phyloP scores from a whole-genome alignment of 2,113 vertebrate genomes.

The Xiphophorus maculatus region DNA sequence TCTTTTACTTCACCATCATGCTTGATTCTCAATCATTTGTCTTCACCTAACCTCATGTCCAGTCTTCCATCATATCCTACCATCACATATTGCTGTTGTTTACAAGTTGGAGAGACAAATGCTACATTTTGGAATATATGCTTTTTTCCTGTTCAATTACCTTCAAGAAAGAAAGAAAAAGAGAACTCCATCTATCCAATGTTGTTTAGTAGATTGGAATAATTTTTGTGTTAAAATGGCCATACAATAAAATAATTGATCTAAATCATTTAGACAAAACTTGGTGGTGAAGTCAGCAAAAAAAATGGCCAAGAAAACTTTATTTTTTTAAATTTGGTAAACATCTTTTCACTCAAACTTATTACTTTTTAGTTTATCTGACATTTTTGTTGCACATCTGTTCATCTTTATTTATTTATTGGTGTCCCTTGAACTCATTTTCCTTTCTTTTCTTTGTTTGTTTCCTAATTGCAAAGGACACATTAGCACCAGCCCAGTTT shows the following conservation, averaged over 20 bases:
- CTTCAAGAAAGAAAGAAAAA: too few species aligned
- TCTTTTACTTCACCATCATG: slow-evolving; percentile 46
- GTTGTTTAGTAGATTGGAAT: too few species aligned
- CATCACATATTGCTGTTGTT: background rate
- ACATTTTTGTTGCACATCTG: background rate
- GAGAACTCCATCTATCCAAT: too few species aligned
- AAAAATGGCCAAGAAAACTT: too few species aligned
- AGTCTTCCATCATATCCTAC: background rate
- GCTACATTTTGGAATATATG: too few species aligned
- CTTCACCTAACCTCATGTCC: background rate
- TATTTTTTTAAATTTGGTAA: too few species aligned
- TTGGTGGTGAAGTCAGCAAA: too few species aligned
- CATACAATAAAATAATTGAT: background rate
- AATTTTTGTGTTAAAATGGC: too few species aligned
- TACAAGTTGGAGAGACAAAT: background rate
- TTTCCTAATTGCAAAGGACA: slow-evolving; percentile 58
- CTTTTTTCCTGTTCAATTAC: too few species aligned
- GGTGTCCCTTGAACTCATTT: background rate
- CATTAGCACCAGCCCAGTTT: slow-evolving; percentile 42
- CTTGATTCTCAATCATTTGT: slow-evolving; percentile 35
- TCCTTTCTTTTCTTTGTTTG: slow-evolving; percentile 1
- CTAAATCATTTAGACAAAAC: background rate
- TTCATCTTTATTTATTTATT: slow-evolving; percentile 14
- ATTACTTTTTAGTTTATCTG: background rate
- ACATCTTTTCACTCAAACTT: background rate